Evolutionary conservation across 1,140 invertebrate species (phyloP).

Genomic region (Neuroterus valhalla): DNA sequence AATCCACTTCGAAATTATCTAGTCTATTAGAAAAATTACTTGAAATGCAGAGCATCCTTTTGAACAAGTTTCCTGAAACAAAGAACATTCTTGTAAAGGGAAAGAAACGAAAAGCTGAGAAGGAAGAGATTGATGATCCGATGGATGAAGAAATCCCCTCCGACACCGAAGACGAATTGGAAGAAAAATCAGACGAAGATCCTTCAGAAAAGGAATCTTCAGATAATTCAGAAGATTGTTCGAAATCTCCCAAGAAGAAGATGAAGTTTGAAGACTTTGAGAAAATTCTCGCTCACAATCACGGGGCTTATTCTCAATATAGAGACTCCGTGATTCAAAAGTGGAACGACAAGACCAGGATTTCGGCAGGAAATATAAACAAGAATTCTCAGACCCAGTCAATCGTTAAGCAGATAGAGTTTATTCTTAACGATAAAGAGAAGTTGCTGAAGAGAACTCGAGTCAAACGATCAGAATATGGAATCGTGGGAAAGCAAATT

Average conservation of each 20-base stretch:
- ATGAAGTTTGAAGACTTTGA: constrained; percentile 80
- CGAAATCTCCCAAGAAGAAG: constrained; percentile 74
- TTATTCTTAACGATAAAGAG: constrained; percentile 85
- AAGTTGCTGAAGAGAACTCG: constrained; percentile 89
- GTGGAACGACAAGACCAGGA: constrained; percentile 93
- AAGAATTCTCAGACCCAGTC: constrained; percentile 82
- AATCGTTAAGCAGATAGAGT: constrained; percentile 90
- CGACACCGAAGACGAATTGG: constrained; percentile 74
- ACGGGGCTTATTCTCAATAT: constrained; percentile 82
- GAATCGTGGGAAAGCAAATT: constrained; percentile 80
- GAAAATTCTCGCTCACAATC: constrained; percentile 77
- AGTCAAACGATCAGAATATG: constrained; percentile 84
- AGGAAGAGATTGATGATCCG: constrained; percentile 63
- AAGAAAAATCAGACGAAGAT: constrained; percentile 57
- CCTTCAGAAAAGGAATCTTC: constrained; percentile 64
- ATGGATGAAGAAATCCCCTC: constrained; percentile 75
- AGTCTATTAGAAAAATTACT: constrained; percentile 81
- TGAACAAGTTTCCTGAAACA: constrained; percentile 81
- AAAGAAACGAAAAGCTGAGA: constrained; percentile 51
- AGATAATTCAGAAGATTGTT: constrained; percentile 53
- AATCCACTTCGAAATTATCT: constrained; percentile 76
- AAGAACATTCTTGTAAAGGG: constrained; percentile 67
- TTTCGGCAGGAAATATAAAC: constrained; percentile 78
- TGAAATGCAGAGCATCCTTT: constrained; percentile 76
- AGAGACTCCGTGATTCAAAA: constrained; percentile 88